Base-by-base conservation (phyloP, 2,113 vertebrate species). In the Tiliqua scincoides region DNA sequence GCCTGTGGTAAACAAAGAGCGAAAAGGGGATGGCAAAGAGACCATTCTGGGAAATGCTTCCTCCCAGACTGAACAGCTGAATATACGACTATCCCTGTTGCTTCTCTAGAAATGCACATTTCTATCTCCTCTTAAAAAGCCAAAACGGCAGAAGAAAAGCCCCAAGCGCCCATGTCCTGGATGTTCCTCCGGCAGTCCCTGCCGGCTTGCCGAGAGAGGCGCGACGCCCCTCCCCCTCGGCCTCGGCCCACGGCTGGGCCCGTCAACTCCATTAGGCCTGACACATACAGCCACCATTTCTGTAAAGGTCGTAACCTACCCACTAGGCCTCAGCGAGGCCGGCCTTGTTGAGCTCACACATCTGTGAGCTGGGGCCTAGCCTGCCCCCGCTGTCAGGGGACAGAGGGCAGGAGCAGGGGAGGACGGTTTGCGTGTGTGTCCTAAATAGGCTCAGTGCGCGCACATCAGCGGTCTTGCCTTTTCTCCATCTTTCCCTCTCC, bases 221-320 rank as follows among this genome's bases (percentile, higher is more conserved):
- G 11, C 76, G 3, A n/a, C 35, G 7, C 35, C 6, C 65, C 32
- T 27, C 59, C 71, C 62, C 71, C 57, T 80, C 75, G 3, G 14
- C 71, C 57, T 80, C 75, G 3, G 14, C 30, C 80, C 75, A 40
- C 77, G 72, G 73, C 87, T 82, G 30, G 79, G 73, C 63, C 65
- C 79, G 8, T 93, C 93, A 89, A 74, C 89, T 88, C 90, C 97
- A 97, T 98, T 97, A 96, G 95, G 95, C 94, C 95, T 97, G 97
- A 98, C 97, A 97, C 96, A 96, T 91, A 96, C 94, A 97, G 97
- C 96, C 97, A 97, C 96, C 97, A 97, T 97, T 97, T 97, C 97
- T 97, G 97, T 98, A 97, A 98, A 96, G 97, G 97, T 97, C 95
- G 74, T 90, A 94, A 96, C 96, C 96, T 67, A 89, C 95, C 73